Conservation (phyloP, 2,888 invertebrate species). For the Theristus sp. region DNA sequence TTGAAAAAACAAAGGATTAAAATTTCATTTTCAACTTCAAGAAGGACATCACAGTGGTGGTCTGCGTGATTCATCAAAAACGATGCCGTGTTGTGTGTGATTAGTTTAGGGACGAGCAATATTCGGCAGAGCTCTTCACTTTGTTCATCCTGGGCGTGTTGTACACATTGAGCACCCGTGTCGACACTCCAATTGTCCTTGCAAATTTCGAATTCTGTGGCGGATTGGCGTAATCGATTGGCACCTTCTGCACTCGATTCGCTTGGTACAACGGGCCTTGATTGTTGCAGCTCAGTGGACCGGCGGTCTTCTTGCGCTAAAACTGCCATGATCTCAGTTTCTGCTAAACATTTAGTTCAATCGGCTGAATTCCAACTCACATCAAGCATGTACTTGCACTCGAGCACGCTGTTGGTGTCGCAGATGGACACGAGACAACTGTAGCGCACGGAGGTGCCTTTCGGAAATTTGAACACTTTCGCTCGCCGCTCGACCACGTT, state of each 20-base stretch:
- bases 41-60: no score
- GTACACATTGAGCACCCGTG: neutral
- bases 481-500: neutral
- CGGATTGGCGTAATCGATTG: neutral
- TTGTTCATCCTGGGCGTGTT: neutral
- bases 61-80: no score
- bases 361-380: no score
- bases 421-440: slow-evolving; percentile 22
- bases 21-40: no score
- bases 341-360: neutral
- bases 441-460: slow-evolving; percentile 20
- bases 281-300: neutral
- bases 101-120: no score
- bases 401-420: slow-evolving; percentile 16
- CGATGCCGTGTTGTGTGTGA: no score
- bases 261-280: neutral
- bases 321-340: neutral
- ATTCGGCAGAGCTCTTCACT: no score
- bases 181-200: neutral
- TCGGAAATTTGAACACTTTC: slow-evolving; percentile 20
- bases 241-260: neutral
- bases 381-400: slow-evolving; percentile 12
- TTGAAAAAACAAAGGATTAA: no score
- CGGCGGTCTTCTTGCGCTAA: neutral
- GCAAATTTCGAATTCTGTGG: neutral